Evolutionary conservation across 2,113 vertebrate genomes (phyloP), one percentile per base, ranked within the genome.

Genomic region (Phasianus colchicus): DNA sequence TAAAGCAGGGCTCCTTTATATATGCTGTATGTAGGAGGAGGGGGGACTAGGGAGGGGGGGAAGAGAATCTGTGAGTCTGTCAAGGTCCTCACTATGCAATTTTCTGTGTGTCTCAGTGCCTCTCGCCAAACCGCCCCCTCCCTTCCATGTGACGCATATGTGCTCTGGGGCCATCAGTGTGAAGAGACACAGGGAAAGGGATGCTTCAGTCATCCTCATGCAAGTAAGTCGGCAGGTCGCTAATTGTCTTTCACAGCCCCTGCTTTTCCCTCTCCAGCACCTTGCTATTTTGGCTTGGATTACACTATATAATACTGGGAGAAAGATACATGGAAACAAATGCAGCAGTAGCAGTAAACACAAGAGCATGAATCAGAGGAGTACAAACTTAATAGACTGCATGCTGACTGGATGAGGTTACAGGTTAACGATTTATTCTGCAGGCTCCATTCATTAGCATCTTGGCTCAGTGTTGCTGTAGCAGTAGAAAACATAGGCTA

Each of bases 91-190:
- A 89, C 91, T 69, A 93, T 94, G 80, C 90, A 93, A 92, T 97
- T 97, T 97, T 96, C 96, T 94, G 72, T 96, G 88, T 84, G 58
- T 92, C 95, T 97, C 92, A 45, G 93, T 38, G 36, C 91, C 84
- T 93, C 84, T 96, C 70, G 32, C 48, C 79, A n/a, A 72, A 63
- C 85, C 45, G 4, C 71, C 75, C 93, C 96, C 97, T 95, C 87
- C 94, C 77, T 66, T 57, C 34, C 93, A 55, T 94, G 97, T 98
- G 97, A 97, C 96, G 97, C 97, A 97, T 95, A 96, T 96, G 96
- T 96, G 95, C 96, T 61, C 88, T 88, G 96, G 93, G 96, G 94
- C 97, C 89, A 63, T 36, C 95, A 11, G 52, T 80, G 88, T 75
- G 90, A 85, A 48, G 81, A 93, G 60, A 81, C 82, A 50, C 89